Evolutionary conservation across 2,797 vertebrate species (phyloP).

Genomic region (Darevskia mixta): DNA sequence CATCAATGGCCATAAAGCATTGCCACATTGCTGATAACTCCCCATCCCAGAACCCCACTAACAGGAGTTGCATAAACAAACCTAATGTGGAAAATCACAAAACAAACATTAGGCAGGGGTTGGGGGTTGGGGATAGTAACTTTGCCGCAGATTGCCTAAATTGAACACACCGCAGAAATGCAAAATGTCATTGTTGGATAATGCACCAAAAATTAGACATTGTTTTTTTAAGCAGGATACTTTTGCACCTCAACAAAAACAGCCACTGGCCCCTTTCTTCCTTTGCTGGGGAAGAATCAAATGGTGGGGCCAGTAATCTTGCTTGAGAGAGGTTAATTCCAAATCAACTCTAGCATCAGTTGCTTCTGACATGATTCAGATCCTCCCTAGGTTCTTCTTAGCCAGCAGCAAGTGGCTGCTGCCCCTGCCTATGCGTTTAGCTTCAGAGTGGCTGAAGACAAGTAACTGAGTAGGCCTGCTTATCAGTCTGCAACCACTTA

Average conservation of each 20-base stretch:
- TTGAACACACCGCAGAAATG: background rate
- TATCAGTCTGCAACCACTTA: background rate
- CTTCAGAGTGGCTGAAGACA: background rate
- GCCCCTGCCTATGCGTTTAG: background rate
- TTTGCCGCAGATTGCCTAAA: background rate
- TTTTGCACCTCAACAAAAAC: background rate
- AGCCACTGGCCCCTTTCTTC: background rate
- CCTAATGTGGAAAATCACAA: background rate
- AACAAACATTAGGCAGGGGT: background rate
- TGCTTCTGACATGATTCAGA: background rate
- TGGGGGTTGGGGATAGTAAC: fast-evolving
- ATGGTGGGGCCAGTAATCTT: background rate
- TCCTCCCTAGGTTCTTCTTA: background rate
- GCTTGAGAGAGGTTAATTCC: background rate
- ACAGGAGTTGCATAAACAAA: background rate
- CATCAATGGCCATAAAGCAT: too few relatives aligned
- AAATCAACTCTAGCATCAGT: background rate
- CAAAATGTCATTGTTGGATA: background rate
- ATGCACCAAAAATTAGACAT: background rate
- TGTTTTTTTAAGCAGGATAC: background rate
- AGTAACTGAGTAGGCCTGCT: background rate
- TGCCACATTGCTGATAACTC: too few relatives aligned
- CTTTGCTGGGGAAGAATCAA: background rate
- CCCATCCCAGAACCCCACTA: too few relatives aligned
- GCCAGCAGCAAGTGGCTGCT: background rate